These are phyloP conservation scores for Gyps fulvus DNA, from an alignment of 2,113 vertebrate genomes.

Conservation along the genomic window DNA sequence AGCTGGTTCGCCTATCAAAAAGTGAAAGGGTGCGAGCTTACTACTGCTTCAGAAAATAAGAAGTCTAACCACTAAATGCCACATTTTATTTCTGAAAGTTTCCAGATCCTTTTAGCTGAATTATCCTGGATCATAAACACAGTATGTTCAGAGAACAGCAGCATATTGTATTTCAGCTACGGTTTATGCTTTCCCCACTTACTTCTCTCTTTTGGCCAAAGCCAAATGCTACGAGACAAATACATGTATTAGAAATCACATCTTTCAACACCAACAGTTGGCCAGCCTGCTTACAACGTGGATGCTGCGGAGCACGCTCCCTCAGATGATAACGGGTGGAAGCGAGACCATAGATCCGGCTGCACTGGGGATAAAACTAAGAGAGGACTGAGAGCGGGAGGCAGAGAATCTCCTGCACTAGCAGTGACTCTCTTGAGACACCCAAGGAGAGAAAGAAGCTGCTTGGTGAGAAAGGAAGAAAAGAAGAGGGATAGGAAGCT, in stretches of 20 bases:
- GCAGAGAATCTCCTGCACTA: background rate
- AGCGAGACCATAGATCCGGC: background rate
- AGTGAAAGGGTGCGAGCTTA: background rate
- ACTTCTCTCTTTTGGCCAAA: background rate
- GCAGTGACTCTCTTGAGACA: background rate
- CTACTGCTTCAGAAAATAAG: background rate
- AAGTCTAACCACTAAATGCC: background rate
- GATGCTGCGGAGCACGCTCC: background rate
- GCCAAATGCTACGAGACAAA: background rate
- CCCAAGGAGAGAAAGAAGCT: background rate
- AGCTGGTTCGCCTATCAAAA: background rate
- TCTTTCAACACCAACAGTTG: background rate
- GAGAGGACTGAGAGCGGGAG: background rate
- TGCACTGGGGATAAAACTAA: background rate
- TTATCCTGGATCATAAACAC: background rate
- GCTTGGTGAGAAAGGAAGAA: background rate
- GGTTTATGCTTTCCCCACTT: background rate
- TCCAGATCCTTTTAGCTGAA: background rate
- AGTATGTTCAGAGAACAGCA: background rate
- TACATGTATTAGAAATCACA: background rate
- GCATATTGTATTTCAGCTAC: background rate
- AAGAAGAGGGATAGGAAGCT: background rate
- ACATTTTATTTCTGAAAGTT: background rate
- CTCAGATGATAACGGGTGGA: background rate
- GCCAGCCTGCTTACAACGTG: background rate